These are phyloP conservation scores for Lycaon pictus DNA, from an alignment of 2,113 vertebrate species.

Conservation along the genomic window DNA sequence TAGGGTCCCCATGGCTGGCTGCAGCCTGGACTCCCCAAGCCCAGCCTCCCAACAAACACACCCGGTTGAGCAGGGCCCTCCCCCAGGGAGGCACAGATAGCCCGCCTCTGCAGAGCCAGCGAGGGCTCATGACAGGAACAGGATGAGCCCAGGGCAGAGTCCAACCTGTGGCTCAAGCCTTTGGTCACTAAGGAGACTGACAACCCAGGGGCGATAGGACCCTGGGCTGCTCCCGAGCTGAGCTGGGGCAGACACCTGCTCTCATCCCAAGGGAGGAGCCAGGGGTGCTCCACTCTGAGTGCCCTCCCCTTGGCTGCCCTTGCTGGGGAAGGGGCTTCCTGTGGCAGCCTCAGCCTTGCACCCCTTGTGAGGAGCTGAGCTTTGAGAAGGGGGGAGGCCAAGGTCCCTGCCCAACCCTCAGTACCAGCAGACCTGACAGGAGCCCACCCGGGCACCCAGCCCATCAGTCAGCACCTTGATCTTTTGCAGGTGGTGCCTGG, in stretches of 20 bases:
- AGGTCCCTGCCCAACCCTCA: background rate
- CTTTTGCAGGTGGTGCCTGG: background rate
- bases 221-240: background rate
- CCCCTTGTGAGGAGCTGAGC: background rate
- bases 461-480: background rate
- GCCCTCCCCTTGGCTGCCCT: background rate
- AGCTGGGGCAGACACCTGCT: background rate
- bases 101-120: background rate
- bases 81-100: background rate
- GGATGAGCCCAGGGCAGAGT: background rate
- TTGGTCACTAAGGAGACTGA: background rate
- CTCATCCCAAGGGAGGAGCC: background rate
- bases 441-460: background rate
- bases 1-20: background rate
- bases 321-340: background rate
- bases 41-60: background rate
- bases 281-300: fast-evolving
- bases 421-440: background rate
- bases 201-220: background rate
- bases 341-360: background rate
- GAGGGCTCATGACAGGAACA: background rate
- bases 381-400: no score
- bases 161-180: background rate
- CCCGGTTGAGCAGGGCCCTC: background rate
- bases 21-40: background rate